These are phyloP conservation scores for Schizopygopsis pylzovi DNA, from an alignment of 2,797 vertebrate genomes.

Conservation along the genomic window DNA sequence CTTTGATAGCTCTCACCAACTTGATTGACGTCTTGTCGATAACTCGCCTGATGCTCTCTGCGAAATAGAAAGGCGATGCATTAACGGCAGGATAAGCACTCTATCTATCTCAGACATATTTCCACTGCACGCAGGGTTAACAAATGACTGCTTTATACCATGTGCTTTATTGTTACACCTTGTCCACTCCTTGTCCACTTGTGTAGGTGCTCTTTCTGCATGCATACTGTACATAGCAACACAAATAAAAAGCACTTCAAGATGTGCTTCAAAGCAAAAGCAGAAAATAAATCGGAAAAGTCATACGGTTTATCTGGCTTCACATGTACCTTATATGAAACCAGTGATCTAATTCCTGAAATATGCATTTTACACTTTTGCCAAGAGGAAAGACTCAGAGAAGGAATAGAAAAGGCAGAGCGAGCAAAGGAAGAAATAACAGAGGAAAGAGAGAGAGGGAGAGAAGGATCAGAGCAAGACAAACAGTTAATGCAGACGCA, in stretches of 20 bases:
- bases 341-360: background rate
- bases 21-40: conserved; percentile 85
- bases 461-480: conserved; percentile 64
- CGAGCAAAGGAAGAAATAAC: background rate
- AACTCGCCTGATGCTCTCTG: conserved; percentile 88
- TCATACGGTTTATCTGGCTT: background rate
- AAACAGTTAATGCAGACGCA: conserved; percentile 65
- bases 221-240: background rate
- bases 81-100: conserved; percentile 58
- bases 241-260: conserved; percentile 8
- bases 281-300: background rate
- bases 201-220: conserved; percentile 11
- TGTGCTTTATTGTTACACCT: conserved; percentile 5
- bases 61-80: conserved; percentile 45
- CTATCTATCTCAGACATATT: conserved; percentile 39
- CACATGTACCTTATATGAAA: background rate
- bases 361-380: conserved; percentile 18
- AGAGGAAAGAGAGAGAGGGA: conserved; percentile 38
- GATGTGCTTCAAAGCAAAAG: conserved; percentile 8
- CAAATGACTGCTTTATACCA: conserved; percentile 32
- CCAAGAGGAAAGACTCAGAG: background rate
- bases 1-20: conserved; percentile 85
- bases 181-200: background rate
- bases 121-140: background rate
- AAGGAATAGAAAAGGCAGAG: conserved; percentile 18